phyloP scores from a whole-genome alignment of 2,888 invertebrate species.

The Eutolmus rufibarbis region DNA sequence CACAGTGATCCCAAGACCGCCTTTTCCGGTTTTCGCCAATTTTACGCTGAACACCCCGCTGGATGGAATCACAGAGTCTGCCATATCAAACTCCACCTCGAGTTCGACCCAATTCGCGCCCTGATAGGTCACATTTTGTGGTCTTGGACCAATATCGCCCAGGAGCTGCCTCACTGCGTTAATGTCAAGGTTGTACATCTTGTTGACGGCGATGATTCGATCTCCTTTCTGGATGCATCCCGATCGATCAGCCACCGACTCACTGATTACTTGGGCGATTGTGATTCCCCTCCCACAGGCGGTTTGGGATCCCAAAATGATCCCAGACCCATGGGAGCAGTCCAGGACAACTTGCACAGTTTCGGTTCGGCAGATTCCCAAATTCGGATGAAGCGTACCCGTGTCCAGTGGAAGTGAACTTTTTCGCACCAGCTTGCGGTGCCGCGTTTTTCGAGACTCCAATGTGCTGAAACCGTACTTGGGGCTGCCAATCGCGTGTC shows the following conservation, averaged over 20 bases:
- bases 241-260: constrained; percentile 67
- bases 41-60: constrained; percentile 92
- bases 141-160: constrained; percentile 54
- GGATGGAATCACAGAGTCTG: constrained; percentile 88
- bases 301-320: constrained; percentile 56
- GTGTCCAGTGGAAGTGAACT: constrained; percentile 63
- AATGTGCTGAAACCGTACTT: constrained; percentile 68
- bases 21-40: constrained; percentile 75
- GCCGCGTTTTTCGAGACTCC: constrained; percentile 65
- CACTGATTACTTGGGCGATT: constrained; percentile 58
- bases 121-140: constrained; percentile 60
- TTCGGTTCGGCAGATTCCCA: constrained; percentile 61
- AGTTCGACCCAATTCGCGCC: constrained; percentile 75
- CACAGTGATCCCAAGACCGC: constrained; percentile 89
- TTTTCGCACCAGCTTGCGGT: constrained; percentile 63
- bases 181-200: constrained; percentile 73
- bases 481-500: constrained; percentile 60
- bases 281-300: constrained; percentile 58
- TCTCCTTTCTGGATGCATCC: constrained; percentile 83
- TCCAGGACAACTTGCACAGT: constrained; percentile 62
- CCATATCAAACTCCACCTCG: constrained; percentile 88
- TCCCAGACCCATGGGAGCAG: constrained; percentile 62
- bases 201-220: constrained; percentile 84
- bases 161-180: constrained; percentile 65
- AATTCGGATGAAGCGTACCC: constrained; percentile 52